Evolutionary conservation across 2,113 vertebrate species (phyloP), one percentile per base, ranked within the genome.

Genomic region (Nesoenas mayeri): DNA sequence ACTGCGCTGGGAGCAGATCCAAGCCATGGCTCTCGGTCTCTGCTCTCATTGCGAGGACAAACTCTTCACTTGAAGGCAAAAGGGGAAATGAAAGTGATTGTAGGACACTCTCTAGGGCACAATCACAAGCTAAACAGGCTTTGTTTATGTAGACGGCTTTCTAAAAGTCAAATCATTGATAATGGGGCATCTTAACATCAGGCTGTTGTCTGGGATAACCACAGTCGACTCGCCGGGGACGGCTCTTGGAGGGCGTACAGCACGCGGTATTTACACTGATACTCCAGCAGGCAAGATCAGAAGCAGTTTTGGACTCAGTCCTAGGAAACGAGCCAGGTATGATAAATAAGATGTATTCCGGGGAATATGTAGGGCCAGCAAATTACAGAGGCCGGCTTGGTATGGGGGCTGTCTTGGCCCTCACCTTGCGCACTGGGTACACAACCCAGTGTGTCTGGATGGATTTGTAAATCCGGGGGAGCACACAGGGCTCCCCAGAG

Each of bases 101-200:
- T 25, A 92, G 86, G 83, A 81, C 54, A 31, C 40, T 81, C 89
- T 88, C 92, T 87, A 91, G 95, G 83, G 90, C 84, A 74, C 83
- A 69, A 73, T 85, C 92, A 91, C 74, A 64, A 84, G 56, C 66
- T 77, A 85, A 92, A 94, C 24, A 92, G 83, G 74, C 56, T 91
- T 85, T 81, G 83, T 92, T 96, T 93, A 88, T 61, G 70, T 44
- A 88, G 89, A 89, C 51, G 0, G 81, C 44, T 89, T 83, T 92
- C 77, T 67, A 78, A 91, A 91, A 85, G 83, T 72, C 90, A 91
- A 85, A 54, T n/a, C 83, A 64, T 72, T 88, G 92, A 84, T 84
- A 88, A 77, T 58, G 74, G 74, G 60, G 69, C 42, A 86, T 90
- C 79, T 84, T 81, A 85, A 64, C 20, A 77, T 66, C 78, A 77